Base-by-base conservation (phyloP, 1,140 invertebrate genomes). In the Sitophilus oryzae region DNA sequence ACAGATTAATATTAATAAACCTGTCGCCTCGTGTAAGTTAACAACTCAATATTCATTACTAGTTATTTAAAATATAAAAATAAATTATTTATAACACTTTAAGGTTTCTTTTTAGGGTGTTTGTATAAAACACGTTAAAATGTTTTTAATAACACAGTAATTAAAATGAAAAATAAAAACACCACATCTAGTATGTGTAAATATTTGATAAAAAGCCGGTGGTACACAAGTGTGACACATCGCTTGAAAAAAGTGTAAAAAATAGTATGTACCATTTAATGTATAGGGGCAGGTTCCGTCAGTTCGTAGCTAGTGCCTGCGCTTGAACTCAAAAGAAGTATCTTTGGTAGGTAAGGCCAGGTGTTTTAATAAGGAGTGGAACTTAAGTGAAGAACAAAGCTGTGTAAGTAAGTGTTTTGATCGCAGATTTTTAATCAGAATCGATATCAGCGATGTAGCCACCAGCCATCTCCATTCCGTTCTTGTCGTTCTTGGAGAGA, bases 381-480 rank as follows among this genome's bases (percentile, higher is more conserved):
- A 40, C 18, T 5, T 40, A 40, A 40, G 18, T 15, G n/a, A 8
- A 14, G 6, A 18, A 18, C 37, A 14, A 40, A n/a, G n/a, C n/a
- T n/a, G n/a, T n/a, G n/a, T n/a, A n/a, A n/a, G n/a, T n/a, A n/a
- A n/a, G n/a, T n/a, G n/a, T 30, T 30, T 30, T 30, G 25, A 6
- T 30, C 25, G 25, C 11, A 11, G 25, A 30, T 11, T 37, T 11
- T 56, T 20, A 63, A 44, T 63, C 58, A 36, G 59, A 63, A n/a
- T 63, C 61, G 47, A 61, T 48, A 43, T 63, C 61, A 25, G 52
- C 34, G 23, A 63, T 22, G 43, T 60, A 63, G 20, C 59, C 62
- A 56, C 61, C 58, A 45, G 61, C 62, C 56, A 61, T 54, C 25
- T 30, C 25, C 25, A 30, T 30, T 5, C 25, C 41, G 38, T 54